Percentiles rank a stretch among this genome's conserved stretches.
These are phyloP conservation scores for Eulemur coronatus DNA, from an alignment of 2,797 vertebrate species.

Conservation along the genomic window DNA sequence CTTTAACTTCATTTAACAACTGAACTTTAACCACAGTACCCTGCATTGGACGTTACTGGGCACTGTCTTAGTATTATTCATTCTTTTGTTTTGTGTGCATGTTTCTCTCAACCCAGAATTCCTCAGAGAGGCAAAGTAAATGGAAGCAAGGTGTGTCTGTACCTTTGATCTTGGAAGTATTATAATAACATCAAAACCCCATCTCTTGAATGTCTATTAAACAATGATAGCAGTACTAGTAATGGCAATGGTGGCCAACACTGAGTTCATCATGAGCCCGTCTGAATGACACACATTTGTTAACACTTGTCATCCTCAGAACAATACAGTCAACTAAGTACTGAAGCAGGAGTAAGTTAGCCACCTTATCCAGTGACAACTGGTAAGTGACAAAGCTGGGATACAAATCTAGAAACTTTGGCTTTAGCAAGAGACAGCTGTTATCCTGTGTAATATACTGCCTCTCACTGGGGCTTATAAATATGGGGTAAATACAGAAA, in stretches of 20 bases:
- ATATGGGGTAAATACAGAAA: not conserved
- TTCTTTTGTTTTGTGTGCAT: not conserved
- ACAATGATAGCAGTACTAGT: not conserved
- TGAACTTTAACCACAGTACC: not conserved
- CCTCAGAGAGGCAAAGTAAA: not conserved
- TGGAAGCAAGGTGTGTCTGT: not conserved
- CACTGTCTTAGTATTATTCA: not conserved
- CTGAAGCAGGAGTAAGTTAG: not conserved
- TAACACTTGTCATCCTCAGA: not conserved
- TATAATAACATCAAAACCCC: not conserved
- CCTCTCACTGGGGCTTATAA: not conserved
- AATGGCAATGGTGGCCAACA: not conserved
- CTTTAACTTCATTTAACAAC: not conserved
- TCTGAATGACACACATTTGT: not conserved
- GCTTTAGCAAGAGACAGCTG: not conserved
- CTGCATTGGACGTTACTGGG: not conserved
- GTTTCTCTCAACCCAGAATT: not conserved
- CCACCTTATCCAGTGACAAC: not conserved
- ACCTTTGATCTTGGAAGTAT: not conserved
- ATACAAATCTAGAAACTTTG: not conserved
- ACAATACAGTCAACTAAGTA: not conserved
- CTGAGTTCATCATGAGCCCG: not conserved
- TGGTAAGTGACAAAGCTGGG: not conserved
- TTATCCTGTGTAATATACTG: not conserved
- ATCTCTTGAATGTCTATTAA: not conserved